A percentile compares a stretch with the other conserved stretches of the same genome.
Conservation (phyloP, 2,797 vertebrate species). For the Sparus aurata region DNA sequence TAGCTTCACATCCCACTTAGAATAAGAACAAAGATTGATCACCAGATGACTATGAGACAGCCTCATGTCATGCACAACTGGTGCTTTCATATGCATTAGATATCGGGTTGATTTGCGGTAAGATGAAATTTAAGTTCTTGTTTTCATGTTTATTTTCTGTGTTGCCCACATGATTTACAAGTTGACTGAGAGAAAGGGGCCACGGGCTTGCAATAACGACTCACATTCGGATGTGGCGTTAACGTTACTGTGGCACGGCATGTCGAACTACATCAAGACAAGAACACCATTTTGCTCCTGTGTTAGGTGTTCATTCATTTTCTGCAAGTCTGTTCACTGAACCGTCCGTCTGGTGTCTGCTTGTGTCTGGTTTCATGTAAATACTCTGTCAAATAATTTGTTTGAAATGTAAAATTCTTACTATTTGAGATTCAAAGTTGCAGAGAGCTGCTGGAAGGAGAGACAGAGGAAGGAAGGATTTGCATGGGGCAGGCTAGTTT, state of each 20-base stretch:
- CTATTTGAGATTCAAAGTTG: slow-evolving; percentile 72
- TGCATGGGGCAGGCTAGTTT: slow-evolving; percentile 45
- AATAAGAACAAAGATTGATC: slow-evolving; percentile 8
- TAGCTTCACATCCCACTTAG: slow-evolving; percentile 8
- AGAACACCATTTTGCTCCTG: neutral
- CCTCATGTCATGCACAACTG: neutral
- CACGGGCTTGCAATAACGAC: neutral
- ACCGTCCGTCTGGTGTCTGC: neutral
- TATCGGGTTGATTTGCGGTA: neutral
- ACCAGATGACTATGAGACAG: neutral
- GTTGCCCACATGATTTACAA: neutral
- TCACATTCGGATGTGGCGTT: neutral
- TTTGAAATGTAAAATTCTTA: slow-evolving; percentile 70
- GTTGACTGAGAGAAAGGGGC: neutral
- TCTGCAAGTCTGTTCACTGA: neutral
- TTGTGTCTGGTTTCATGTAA: slow-evolving; percentile 60
- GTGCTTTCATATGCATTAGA: neutral
- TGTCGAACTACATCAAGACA: neutral
- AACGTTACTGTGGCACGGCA: too few species aligned
- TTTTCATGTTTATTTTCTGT: neutral
- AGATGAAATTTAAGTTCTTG: neutral
- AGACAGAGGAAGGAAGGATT: slow-evolving; percentile 19
- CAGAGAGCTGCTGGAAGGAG: slow-evolving; percentile 3
- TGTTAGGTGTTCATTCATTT: neutral
- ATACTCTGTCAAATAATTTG: slow-evolving; percentile 57